Evolutionary conservation across 2,888 invertebrate genomes (phyloP), one percentile per base, ranked within the genome.

Genomic region (Eupithecia exiguata): DNA sequence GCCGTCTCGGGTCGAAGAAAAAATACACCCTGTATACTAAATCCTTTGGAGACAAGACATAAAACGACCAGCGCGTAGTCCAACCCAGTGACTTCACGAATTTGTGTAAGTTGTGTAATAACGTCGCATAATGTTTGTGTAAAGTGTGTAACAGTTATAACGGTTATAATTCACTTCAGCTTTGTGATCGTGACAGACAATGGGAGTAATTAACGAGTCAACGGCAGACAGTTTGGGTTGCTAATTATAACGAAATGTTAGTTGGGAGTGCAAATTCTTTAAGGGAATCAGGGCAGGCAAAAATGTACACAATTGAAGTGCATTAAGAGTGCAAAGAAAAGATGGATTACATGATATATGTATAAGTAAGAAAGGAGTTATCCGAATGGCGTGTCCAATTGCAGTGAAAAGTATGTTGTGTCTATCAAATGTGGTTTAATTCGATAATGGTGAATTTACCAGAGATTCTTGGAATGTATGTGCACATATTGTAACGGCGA

Each of bases 111-210:
- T 74, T 43, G 70, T 63, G 70, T 72, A 75, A 72, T 77, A 73
- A 70, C 68, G 67, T 63, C 72, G 43, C 67, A 69, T 67, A 76
- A 71, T 65, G 61, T 65, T 70, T 62, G 69, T 74, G 58, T 69
- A 71, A 68, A 58, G 58, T 53, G 53, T 53, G 53, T 58, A 58
- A 66, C 40, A 65, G 74, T 76, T 76, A 72, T n/a, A 74, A 61
- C 66, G 43, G 68, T 73, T 61, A 38, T 74, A 61, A 70, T 61
- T 74, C 36, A 72, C 40, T 68, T 70, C 70, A 74, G 63, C 68
- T 71, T 68, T 70, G 68, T 67, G 25, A 40, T 70, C 63, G 49
- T 72, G 77, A 74, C 21, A 69, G 77, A 77, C 74, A 77, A 77
- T 74, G 49, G 74, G n/a, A 66, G 53, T 62, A 66, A 71, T 76